Evolutionary conservation across 2,113 vertebrate species (phyloP), one percentile per base, ranked within the genome.

Genomic region (Andinoacara biseriatus): DNA sequence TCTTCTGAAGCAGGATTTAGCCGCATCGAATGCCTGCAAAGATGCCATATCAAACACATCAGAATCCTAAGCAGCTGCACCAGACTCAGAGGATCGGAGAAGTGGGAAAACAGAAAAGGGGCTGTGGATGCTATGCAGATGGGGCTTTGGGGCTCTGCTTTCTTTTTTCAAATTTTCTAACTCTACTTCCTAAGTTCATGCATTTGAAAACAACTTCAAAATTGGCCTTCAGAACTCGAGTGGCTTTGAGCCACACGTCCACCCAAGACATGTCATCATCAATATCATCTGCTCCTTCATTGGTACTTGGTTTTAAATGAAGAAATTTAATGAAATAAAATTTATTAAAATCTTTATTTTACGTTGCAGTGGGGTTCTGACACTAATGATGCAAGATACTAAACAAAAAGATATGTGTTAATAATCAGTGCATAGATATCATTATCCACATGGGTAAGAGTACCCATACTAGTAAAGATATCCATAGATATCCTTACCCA

Each of bases 121-220:
- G 76, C 69, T 63, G 59, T 56, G 40, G 80, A 85, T 89, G 81
- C 83, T 86, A 83, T 93, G 83, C 84, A 85, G 85, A 93, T 82
- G 10, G 54, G 11, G 62, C 78, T 62, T 33, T 43, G 24, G 14
- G 46, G 80, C 33, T 83, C 22, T 74, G 43, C 52, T 57, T 76
- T 38, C 40, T 40, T 18, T 74, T 58, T 60, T 58, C 31, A 20
- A 29, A 3, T 2, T 13, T 40, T 15, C 3, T 63, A 43, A 67
- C 58, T 67, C 14, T 63, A 18, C 24, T 82, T 29, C 58, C 22
- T 11, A 2, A 65, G 80, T 78, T 82, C 35, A 81, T 79, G 22
- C 49, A 57, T 78, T 82, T 86, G 61, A 35, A 87, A 61, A 86
- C 63, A 77, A 91, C 79, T 65, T 63, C 74, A 52, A 69, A 69